Conservation (phyloP, 2,888 invertebrate genomes). For the Eristalinus sepulchralis region DNA sequence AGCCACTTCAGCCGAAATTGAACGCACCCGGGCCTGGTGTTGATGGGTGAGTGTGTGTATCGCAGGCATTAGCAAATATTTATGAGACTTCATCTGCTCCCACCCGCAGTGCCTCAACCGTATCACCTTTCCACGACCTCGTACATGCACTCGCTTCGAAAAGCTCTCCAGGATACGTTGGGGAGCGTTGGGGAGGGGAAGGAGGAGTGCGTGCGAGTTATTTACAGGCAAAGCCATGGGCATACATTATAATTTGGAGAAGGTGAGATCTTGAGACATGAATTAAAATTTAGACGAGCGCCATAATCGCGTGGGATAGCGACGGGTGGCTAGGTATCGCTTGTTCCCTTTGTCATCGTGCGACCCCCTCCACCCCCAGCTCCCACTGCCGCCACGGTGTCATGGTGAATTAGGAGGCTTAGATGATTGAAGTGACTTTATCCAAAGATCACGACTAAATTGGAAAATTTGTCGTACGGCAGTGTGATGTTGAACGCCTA, state of each 20-base stretch:
- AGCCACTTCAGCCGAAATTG: slow-evolving; percentile 8
- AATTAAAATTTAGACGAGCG: slow-evolving; percentile 30
- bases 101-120: neutral
- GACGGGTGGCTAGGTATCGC: neutral
- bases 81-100: slow-evolving; percentile 18
- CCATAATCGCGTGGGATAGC: slow-evolving; percentile 11
- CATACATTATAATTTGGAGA: slow-evolving; percentile 25
- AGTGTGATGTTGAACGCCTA: neutral
- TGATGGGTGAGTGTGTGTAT: slow-evolving; percentile 14
- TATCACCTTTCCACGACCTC: neutral
- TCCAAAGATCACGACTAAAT: slow-evolving; percentile 28
- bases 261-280: slow-evolving; percentile 25
- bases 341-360: neutral
- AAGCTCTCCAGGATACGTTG: neutral
- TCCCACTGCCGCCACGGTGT: neutral
- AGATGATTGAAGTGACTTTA: slow-evolving; percentile 21
- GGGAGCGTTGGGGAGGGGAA: neutral
- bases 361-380: neutral
- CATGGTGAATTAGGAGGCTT: slow-evolving; percentile 17
- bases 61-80: slow-evolving; percentile 24
- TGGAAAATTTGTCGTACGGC: slow-evolving; percentile 24
- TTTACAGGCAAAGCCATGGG: slow-evolving; percentile 12
- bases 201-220: neutral
- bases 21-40: slow-evolving; percentile 25
- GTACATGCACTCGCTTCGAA: neutral